Evolutionary conservation across 2,797 vertebrate species (phyloP).

Genomic region (Hoplostethus mediterraneus): DNA sequence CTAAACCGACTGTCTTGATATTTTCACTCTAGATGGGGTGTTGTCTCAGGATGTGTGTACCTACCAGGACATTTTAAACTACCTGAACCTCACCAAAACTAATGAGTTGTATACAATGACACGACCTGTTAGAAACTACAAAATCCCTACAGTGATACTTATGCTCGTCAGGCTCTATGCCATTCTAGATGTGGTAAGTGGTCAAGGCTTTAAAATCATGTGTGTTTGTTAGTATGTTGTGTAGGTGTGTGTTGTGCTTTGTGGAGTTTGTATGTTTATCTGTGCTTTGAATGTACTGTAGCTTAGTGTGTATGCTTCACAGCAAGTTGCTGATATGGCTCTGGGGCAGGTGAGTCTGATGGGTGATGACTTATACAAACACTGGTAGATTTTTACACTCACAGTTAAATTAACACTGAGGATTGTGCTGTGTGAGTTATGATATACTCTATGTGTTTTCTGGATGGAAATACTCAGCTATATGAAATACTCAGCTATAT

Average conservation of each 20-base stretch:
- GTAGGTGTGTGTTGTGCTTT: not conserved
- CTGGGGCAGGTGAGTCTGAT: too few species aligned
- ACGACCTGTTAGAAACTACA: slow-evolving; percentile 75
- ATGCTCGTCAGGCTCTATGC: slow-evolving; percentile 70
- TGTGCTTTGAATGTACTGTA: too few species aligned
- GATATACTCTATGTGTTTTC: not conserved
- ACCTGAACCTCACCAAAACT: slow-evolving; percentile 67
- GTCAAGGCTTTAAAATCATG: not conserved
- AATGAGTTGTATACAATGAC: slow-evolving; percentile 68
- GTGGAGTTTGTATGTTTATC: too few species aligned
- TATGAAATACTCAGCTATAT: too few species aligned
- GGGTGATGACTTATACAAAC: too few species aligned
- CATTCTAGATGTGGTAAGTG: slow-evolving; percentile 76
- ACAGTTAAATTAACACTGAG: too few species aligned
- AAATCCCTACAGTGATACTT: slow-evolving; percentile 43
- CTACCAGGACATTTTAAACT: slow-evolving; percentile 71
- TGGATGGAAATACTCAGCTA: not conserved
- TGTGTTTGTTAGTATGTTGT: not conserved
- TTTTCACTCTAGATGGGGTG: slow-evolving; percentile 31
- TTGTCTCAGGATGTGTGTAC: slow-evolving; percentile 59
- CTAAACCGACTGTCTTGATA: not conserved
- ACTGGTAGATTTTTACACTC: too few species aligned
- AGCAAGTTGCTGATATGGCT: too few species aligned
- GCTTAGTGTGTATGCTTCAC: too few species aligned
- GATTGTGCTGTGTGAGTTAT: not conserved